These are phyloP conservation scores for Dicyrtomina minuta DNA, from an alignment of 2,888 invertebrate species.

Conservation along the genomic window DNA sequence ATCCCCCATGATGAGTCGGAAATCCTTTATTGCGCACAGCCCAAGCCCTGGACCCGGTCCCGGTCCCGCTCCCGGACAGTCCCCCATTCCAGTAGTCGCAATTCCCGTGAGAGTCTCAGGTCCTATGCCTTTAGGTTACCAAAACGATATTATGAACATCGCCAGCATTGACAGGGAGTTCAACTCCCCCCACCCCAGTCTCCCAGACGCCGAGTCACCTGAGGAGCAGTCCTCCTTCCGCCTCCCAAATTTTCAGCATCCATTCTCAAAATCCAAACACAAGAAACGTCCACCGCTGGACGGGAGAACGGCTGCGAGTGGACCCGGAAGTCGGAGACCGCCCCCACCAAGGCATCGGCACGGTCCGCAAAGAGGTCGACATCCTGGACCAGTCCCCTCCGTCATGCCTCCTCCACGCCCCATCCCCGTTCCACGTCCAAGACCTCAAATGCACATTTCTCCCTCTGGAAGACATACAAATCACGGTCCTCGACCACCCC, in stretches of 20 bases:
- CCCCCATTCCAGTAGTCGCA: background rate
- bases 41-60: background rate
- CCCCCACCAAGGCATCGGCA: background rate
- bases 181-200: background rate
- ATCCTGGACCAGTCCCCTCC: conserved; percentile 23
- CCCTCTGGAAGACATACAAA: background rate
- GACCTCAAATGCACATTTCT: conserved; percentile 8
- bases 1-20: background rate
- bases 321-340: background rate
- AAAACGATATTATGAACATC: background rate
- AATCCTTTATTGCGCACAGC: background rate
- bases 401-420: conserved; percentile 30
- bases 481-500: background rate
- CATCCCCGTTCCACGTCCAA: conserved; percentile 25
- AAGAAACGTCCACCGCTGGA: background rate
- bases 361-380: conserved; percentile 16
- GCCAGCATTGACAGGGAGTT: background rate
- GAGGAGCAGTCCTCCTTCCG: conserved; percentile 26
- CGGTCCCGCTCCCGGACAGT: background rate
- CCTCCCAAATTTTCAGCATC: conserved; percentile 25
- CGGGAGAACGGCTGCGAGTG: conserved; percentile 9
- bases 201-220: conserved; percentile 18
- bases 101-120: background rate
- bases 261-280: conserved; percentile 6
- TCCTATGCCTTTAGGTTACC: background rate